A percentile compares a stretch with the other conserved stretches of the same genome.
phyloP scores from a whole-genome alignment of 53 echinoderm and acorn worm species.

The Henricia sp. region DNA sequence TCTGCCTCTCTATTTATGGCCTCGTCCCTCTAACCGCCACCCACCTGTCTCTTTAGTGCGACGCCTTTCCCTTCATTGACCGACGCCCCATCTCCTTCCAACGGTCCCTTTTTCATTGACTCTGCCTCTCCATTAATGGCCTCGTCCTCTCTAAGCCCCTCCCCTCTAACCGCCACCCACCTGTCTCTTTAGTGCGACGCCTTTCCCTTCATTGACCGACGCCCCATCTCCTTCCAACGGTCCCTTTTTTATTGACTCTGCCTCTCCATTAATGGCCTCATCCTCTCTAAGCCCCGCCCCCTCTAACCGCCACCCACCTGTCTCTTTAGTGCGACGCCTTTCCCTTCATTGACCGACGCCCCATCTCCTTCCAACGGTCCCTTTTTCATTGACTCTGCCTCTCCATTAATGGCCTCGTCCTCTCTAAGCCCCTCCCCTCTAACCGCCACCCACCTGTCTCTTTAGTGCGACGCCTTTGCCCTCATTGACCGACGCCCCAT shows the following conservation, averaged over 20 bases:
- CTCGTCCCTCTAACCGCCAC: too few relatives aligned
- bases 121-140: neutral
- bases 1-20: neutral
- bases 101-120: neutral
- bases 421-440: neutral
- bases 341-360: neutral
- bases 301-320: too few relatives aligned
- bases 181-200: constrained; percentile 65
- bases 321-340: too few relatives aligned
- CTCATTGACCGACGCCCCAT: neutral
- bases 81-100: neutral
- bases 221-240: constrained; percentile 3
- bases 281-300: too few relatives aligned
- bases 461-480: constrained; percentile 61
- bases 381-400: neutral
- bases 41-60: too few relatives aligned
- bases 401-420: neutral
- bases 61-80: neutral
- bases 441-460: constrained; percentile 43
- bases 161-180: constrained; percentile 11
- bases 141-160: neutral
- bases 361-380: neutral
- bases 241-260: neutral
- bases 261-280: neutral
- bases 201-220: constrained; percentile 17